Base-by-base conservation (phyloP, 2,797 vertebrate genomes). In the Epinephelus coioides region DNA sequence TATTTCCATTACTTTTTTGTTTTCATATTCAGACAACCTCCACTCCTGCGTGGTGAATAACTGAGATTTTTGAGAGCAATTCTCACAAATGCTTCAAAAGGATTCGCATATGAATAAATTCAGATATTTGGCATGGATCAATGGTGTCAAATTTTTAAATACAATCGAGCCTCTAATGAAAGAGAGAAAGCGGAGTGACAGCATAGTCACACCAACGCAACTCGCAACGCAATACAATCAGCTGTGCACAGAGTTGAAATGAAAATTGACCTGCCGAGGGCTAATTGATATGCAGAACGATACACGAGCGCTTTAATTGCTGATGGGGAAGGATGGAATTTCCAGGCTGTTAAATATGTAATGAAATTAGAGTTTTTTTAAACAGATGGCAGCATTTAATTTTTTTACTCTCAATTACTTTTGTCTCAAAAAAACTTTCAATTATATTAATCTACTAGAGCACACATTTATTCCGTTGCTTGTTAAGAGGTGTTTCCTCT, bases 171-270 rank as follows among this genome's bases (percentile, higher is more conserved):
- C 17, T 71, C 15, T 75, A 69, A 78, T 73, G 43, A 80, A 75
- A 72, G 54, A 3, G 0, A 56, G 30, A 19, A 66, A 55, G 89
- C 81, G 84, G 57, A 84, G 84, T 95, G 95, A 96, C 86, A 95
- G 70, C 53, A 6, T 94, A 88, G 96, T 95, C 0, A 94, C 61
- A 65, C 34, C n/a, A 69, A 47, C 93, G 23, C 65, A 70, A 54
- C 44, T 68, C 27, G 40, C 0, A 23, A 54, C 5, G 70, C 85
- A 86, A 84, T 10, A 79, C 73, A 81, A 83, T 84, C 47, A 76
- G 38, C 64, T 69, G 71, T 47, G 70, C 53, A 44, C 17, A 38
- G 54, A 89, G 81, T 27, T 8, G 49, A 56, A 78, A 82, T 68
- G 50, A 83, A 89, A 88, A 78, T 30, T 72, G 85, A 88, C 83